Evolutionary conservation across 2,888 invertebrate species (phyloP).

Genomic region (Drosophila birchii): DNA sequence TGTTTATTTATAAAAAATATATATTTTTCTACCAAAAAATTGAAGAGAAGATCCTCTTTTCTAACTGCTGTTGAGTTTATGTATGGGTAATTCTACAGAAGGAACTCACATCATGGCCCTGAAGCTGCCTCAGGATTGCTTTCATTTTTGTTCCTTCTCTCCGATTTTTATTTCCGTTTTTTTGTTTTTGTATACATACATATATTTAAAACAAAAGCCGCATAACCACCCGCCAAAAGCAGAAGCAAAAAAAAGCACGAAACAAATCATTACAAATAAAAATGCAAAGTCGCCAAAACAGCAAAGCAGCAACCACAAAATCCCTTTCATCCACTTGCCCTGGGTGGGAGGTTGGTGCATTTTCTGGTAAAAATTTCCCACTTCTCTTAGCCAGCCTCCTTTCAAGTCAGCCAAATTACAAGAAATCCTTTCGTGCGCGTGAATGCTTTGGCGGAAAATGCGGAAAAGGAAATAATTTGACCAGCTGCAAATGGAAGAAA

Average conservation of each 20-base stretch:
- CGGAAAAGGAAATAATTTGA: conserved; percentile 74
- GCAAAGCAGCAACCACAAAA: conserved; percentile 48
- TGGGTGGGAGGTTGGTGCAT: conserved; percentile 40
- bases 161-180: conserved; percentile 7
- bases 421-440: conserved; percentile 83
- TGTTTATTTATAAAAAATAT: background rate
- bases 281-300: conserved; percentile 81
- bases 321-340: conserved; percentile 73
- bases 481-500: conserved; percentile 26
- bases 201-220: conserved; percentile 74
- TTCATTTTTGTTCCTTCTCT: conserved; percentile 35
- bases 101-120: conserved; percentile 25
- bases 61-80: background rate
- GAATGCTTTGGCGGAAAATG: conserved; percentile 75
- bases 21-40: background rate
- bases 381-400: conserved; percentile 51
- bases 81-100: conserved; percentile 12
- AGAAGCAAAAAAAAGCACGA: conserved; percentile 40
- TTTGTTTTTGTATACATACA: conserved; percentile 12
- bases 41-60: background rate
- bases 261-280: conserved; percentile 69
- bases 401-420: conserved; percentile 80
- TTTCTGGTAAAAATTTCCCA: conserved; percentile 53
- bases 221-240: conserved; percentile 67
- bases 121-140: conserved; percentile 31